Conservation (phyloP, 2,797 vertebrate species). For the Pseudochaenichthys georgianus region DNA sequence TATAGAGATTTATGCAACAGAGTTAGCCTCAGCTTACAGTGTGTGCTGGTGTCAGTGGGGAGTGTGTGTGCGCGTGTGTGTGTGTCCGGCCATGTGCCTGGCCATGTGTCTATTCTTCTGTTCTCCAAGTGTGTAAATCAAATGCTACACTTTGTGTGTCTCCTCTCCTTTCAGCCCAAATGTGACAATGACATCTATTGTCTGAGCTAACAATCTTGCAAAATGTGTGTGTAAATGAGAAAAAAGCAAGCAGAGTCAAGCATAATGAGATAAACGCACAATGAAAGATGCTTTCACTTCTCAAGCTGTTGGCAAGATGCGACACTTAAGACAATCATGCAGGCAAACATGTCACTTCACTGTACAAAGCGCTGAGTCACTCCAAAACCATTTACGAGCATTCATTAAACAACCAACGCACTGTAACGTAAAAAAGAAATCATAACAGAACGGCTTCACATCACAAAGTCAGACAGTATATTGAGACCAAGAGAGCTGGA, state of each 20-base stretch:
- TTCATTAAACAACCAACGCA: slow-evolving; percentile 21
- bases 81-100: slow-evolving; percentile 30
- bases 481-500: slow-evolving; percentile 8
- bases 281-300: slow-evolving; percentile 37
- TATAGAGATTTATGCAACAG: slow-evolving; percentile 79
- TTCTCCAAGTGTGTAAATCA: slow-evolving; percentile 21
- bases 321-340: slow-evolving; percentile 64
- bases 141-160: slow-evolving; percentile 14
- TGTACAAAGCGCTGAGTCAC: slow-evolving; percentile 23
- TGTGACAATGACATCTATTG: slow-evolving; percentile 35
- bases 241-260: slow-evolving; percentile 39
- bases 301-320: slow-evolving; percentile 33
- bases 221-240: slow-evolving; percentile 17
- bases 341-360: slow-evolving; percentile 61
- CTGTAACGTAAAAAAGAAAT: slow-evolving; percentile 10
- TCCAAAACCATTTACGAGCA: not conserved
- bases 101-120: slow-evolving; percentile 55
- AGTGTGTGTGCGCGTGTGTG: slow-evolving; percentile 18
- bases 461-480: slow-evolving; percentile 31
- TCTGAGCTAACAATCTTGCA: slow-evolving; percentile 31
- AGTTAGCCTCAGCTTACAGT: slow-evolving; percentile 73
- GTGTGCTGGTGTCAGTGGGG: slow-evolving; percentile 30
- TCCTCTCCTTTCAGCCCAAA: slow-evolving; percentile 47
- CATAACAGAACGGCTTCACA: slow-evolving; percentile 21
- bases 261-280: slow-evolving; percentile 22